Percentiles rank a stretch among this genome's conserved stretches.
phyloP scores from a whole-genome alignment of 2,113 vertebrate species.

The Misgurnus anguillicaudatus region DNA sequence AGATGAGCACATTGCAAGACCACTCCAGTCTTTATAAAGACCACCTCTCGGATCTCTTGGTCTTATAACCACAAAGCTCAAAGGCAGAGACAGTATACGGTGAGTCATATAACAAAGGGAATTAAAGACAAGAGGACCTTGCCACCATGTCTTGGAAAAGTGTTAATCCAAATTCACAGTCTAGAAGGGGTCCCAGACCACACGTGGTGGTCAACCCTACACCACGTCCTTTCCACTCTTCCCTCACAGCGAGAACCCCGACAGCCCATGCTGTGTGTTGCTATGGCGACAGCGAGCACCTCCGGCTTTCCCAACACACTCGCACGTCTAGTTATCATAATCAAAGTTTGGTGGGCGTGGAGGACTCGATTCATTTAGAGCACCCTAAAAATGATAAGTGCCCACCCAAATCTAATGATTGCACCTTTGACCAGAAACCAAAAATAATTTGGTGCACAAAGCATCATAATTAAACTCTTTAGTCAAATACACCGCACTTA shows the following conservation, averaged over 20 bases:
- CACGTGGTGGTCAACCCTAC: conserved; percentile 41
- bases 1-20: not conserved
- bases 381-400: conserved; percentile 12
- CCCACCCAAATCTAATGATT: not conserved
- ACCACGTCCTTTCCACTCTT: conserved; percentile 25
- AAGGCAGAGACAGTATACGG: not conserved
- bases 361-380: not conserved
- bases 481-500: too few species aligned
- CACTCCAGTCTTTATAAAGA: conserved; percentile 6
- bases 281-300: conserved; percentile 68
- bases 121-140: not conserved
- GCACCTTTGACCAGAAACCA: too few species aligned
- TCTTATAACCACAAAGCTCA: conserved; percentile 11
- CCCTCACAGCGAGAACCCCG: conserved; percentile 50
- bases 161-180: conserved; percentile 34
- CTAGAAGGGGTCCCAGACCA: not conserved
- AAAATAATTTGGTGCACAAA: too few species aligned
- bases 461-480: too few species aligned
- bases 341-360: conserved; percentile 20
- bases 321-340: conserved; percentile 44
- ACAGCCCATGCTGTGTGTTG: conserved; percentile 63
- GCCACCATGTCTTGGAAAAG: not conserved
- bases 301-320: conserved; percentile 50
- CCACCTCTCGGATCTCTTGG: conserved; percentile 6
- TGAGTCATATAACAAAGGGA: conserved; percentile 34